phyloP scores from a whole-genome alignment of 2,113 vertebrate species.

The Dipodomys merriami region DNA sequence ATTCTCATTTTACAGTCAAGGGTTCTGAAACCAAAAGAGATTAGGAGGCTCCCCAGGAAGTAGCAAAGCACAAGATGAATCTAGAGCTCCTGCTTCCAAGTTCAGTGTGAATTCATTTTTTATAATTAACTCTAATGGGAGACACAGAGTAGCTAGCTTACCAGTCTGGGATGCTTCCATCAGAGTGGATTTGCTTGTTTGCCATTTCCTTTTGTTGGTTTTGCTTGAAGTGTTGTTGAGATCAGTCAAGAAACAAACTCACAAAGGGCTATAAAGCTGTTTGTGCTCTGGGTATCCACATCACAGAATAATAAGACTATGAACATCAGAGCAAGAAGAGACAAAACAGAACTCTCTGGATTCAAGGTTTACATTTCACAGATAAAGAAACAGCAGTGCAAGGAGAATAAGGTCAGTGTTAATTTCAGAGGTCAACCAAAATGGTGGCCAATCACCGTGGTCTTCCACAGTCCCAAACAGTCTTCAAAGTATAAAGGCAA shows the following conservation, averaged over 20 bases:
- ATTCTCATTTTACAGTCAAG: constrained; percentile 26
- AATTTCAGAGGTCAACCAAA: background rate
- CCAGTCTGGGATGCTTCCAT: background rate
- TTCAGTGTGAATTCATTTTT: background rate
- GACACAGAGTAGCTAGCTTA: background rate
- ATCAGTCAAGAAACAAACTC: background rate
- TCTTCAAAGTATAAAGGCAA: background rate
- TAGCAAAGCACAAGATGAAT: background rate
- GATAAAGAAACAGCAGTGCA: background rate
- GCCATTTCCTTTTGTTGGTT: background rate
- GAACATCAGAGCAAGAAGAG: constrained; percentile 2
- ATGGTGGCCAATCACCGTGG: background rate
- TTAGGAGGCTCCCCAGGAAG: background rate
- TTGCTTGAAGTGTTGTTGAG: background rate
- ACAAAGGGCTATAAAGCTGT: background rate
- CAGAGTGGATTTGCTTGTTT: background rate
- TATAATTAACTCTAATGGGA: background rate
- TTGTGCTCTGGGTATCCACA: background rate
- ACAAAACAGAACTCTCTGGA: background rate
- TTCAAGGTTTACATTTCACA: background rate
- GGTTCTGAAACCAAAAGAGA: background rate
- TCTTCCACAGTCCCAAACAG: background rate
- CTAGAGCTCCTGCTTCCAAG: background rate
- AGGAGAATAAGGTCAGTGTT: background rate
- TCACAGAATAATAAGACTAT: background rate